A percentile compares a stretch with the other conserved stretches of the same genome.
Conservation (phyloP, 2,888 invertebrate genomes). For the Sylvicola cinctus region DNA sequence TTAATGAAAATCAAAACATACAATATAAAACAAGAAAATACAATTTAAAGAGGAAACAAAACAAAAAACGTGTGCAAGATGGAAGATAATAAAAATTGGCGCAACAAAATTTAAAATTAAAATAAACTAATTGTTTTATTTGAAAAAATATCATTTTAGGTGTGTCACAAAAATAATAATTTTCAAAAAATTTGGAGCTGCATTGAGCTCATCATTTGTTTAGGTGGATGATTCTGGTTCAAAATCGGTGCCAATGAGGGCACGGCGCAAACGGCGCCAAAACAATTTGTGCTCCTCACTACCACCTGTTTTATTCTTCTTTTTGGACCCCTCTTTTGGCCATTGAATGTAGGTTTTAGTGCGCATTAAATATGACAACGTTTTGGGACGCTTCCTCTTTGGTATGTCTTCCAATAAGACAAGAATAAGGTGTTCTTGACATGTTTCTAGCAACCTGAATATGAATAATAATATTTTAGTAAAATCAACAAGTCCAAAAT, state of each 20-base stretch:
- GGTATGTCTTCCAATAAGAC: constrained; percentile 45
- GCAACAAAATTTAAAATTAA: no score
- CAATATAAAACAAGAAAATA: no score
- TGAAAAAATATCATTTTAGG: no score
- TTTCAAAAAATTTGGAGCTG: no score
- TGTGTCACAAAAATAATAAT: no score
- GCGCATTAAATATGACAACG: constrained; percentile 41
- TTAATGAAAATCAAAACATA: no score
- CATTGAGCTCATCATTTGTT: no score
- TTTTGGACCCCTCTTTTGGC: constrained; percentile 25
- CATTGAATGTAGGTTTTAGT: constrained; percentile 50
- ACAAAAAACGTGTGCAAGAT: no score
- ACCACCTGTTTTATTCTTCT: not conserved
- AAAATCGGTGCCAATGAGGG: constrained; percentile 8
- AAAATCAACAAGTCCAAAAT: no score
- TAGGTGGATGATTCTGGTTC: not conserved
- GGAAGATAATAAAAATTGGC: no score
- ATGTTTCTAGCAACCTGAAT: constrained; percentile 35
- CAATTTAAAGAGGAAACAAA: no score
- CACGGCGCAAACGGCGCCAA: constrained; percentile 21
- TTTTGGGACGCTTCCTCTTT: constrained; percentile 33
- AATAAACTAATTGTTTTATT: no score
- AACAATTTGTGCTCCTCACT: constrained; percentile 20
- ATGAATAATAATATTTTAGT: constrained; percentile 3
- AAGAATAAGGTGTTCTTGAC: constrained; percentile 37